A percentile compares a stretch with the other conserved stretches of the same genome.
Conservation (phyloP, 2,888 invertebrate genomes). For the Amphipoea oculea region DNA sequence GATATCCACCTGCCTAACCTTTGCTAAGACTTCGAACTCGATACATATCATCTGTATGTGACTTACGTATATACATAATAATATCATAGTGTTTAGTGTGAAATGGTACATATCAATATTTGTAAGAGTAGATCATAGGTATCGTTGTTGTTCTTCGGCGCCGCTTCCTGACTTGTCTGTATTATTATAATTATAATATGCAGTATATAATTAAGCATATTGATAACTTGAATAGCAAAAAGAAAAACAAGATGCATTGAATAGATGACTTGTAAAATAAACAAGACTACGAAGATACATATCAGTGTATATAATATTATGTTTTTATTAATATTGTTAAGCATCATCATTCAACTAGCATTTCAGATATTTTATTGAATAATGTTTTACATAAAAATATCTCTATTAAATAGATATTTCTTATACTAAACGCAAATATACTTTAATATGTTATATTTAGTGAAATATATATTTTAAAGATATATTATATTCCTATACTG, state of each 20-base stretch:
- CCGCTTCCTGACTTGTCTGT: constrained; percentile 73
- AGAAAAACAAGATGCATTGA: neutral
- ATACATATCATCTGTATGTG: constrained; percentile 80
- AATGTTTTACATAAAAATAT: constrained; percentile 1
- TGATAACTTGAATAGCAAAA: neutral
- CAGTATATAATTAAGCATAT: neutral
- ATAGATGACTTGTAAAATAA: constrained; percentile 8
- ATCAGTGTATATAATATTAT: constrained; percentile 25
- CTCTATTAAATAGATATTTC: neutral
- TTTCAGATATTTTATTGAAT: constrained; percentile 23
- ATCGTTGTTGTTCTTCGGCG: constrained; percentile 88
- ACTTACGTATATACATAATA: constrained; percentile 72
- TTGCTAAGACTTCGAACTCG: constrained; percentile 73
- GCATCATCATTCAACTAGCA: neutral
- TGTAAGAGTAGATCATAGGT: constrained; percentile 84
- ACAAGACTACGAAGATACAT: constrained; percentile 14
- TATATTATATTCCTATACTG: constrained; percentile 16
- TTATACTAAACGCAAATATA: neutral
- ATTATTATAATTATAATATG: constrained; percentile 16
- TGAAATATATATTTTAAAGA: constrained; percentile 25
- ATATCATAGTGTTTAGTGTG: constrained; percentile 73
- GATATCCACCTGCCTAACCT: constrained; percentile 69
- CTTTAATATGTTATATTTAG: neutral
- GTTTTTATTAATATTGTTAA: constrained; percentile 10
- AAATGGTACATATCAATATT: constrained; percentile 74